phyloP scores from a whole-genome alignment of 2,113 vertebrate genomes.

The Catharus bicknelli region DNA sequence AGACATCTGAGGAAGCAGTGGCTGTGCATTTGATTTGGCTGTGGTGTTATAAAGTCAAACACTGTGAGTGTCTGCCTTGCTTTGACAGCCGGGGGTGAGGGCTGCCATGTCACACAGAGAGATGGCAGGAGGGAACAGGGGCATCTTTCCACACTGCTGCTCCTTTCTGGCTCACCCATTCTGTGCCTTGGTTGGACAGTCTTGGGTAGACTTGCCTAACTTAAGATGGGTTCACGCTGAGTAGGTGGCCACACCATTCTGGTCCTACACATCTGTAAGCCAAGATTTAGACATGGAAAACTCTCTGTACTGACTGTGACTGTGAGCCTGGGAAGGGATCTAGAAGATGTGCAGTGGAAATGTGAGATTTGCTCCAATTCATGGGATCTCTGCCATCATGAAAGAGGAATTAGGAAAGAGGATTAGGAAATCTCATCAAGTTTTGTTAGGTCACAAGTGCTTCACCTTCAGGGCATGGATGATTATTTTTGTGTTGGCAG shows the following conservation, averaged over 20 bases:
- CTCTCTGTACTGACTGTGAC: neutral
- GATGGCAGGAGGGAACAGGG: neutral
- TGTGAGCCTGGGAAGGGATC: neutral
- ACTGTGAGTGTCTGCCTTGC: slow-evolving; percentile 63
- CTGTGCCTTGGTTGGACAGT: neutral
- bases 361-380: neutral
- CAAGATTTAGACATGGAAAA: neutral
- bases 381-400: neutral
- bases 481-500: neutral
- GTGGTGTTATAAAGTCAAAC: slow-evolving; percentile 78
- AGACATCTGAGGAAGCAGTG: slow-evolving; percentile 81
- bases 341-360: neutral
- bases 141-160: neutral
- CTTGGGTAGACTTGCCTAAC: neutral
- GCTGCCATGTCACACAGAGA: neutral
- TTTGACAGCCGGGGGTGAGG: slow-evolving; percentile 40
- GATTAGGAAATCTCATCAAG: neutral
- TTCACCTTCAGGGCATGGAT: neutral
- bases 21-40: slow-evolving; percentile 78
- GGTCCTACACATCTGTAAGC: neutral
- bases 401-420: neutral
- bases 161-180: neutral
- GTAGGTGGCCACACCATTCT: neutral
- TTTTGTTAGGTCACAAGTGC: neutral
- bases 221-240: accelerated